A percentile compares a stretch with the other conserved stretches of the same genome.
phyloP scores from a whole-genome alignment of 2,113 vertebrate species.

The Tretioscincus oriximinensis region DNA sequence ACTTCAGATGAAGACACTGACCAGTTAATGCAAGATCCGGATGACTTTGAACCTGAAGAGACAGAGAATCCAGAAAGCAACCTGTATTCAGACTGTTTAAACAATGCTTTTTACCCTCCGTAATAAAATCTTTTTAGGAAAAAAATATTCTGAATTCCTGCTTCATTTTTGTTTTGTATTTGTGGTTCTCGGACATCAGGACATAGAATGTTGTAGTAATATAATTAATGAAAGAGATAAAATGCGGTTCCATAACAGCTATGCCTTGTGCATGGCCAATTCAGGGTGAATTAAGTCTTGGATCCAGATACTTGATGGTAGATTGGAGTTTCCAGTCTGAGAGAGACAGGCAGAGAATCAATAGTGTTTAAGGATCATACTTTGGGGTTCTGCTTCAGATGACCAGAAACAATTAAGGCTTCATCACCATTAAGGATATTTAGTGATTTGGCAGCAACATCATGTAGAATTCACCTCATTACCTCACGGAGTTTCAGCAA shows the following conservation, averaged over 20 bases:
- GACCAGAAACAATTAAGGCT: too few species aligned
- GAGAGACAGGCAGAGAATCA: too few species aligned
- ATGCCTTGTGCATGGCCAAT: conserved; percentile 45
- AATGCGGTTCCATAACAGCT: conserved; percentile 41
- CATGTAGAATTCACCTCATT: too few species aligned
- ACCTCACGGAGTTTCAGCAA: too few species aligned
- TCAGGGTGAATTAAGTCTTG: neutral
- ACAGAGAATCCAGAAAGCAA: conserved; percentile 40
- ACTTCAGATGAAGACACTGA: conserved; percentile 83
- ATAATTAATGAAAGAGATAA: neutral
- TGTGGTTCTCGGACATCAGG: too few species aligned
- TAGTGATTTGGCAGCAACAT: too few species aligned
- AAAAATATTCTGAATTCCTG: neutral
- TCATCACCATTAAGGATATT: too few species aligned
- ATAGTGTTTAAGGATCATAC: too few species aligned
- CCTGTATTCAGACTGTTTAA: conserved; percentile 60
- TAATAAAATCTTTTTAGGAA: conserved; percentile 56
- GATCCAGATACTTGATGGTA: neutral
- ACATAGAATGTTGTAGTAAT: too few species aligned
- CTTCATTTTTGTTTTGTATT: neutral
- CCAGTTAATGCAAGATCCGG: conserved; percentile 66
- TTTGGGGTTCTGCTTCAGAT: too few species aligned
- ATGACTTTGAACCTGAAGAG: conserved; percentile 60
- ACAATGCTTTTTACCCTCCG: conserved; percentile 72
- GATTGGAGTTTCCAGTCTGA: neutral